A percentile compares a stretch with the other conserved stretches of the same genome.
Conservation (phyloP, 1,140 invertebrate species). For the Ephestia elutella region DNA sequence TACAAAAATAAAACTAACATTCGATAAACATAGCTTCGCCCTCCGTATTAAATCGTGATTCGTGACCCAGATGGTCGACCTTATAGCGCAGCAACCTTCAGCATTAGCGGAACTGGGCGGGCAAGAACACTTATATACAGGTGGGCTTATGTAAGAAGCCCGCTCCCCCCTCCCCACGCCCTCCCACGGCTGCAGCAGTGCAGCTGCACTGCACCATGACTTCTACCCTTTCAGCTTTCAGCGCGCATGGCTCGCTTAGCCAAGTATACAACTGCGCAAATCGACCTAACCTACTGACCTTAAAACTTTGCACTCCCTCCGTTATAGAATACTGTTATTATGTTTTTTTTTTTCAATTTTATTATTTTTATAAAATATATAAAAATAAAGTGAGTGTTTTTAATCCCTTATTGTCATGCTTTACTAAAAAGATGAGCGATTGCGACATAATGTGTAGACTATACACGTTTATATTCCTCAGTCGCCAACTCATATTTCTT, state of each 20-base stretch:
- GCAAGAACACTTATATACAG: conserved; percentile 27
- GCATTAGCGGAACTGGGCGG: conserved; percentile 44
- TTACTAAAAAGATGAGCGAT: no score
- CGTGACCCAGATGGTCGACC: conserved; percentile 47
- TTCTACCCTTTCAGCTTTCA: conserved; percentile 40
- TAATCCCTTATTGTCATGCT: no score
- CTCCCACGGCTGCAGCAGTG: conserved; percentile 18
- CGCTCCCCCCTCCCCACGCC: conserved; percentile 21
- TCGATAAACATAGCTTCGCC: no score
- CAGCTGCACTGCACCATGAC: conserved; percentile 50
- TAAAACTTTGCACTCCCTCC: conserved; percentile 6
- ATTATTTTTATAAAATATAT: no score
- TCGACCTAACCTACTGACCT: conserved; percentile 17
- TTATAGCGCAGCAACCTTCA: conserved; percentile 56
- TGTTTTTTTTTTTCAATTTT: no score
- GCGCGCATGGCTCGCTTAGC: conserved; percentile 2
- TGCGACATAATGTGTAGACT: no score
- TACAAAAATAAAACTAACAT: no score
- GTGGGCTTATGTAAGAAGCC: conserved; percentile 43
- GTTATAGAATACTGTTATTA: not conserved
- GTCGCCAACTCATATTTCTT: no score
- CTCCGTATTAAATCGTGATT: not conserved
- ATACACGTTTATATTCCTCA: no score
- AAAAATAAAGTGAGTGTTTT: no score
- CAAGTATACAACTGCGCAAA: conserved; percentile 8